Evolutionary conservation across 2,797 vertebrate genomes (phyloP).

Genomic region (Coccyzus lansbergi): DNA sequence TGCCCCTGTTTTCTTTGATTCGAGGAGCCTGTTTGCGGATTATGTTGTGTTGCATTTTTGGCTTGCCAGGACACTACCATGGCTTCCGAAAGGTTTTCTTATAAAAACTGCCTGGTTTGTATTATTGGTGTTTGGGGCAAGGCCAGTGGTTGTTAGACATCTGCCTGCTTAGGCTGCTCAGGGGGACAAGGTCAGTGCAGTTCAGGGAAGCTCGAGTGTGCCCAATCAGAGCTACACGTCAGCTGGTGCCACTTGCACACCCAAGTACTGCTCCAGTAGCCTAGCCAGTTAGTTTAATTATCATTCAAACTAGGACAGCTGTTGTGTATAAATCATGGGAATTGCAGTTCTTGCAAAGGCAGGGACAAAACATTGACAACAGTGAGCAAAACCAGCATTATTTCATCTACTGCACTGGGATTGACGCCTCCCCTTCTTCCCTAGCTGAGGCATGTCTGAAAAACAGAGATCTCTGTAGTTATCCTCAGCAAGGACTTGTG

Average conservation of each 20-base stretch:
- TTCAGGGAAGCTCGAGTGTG: not conserved
- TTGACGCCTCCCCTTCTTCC: not conserved
- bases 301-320: not conserved
- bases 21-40: conserved; percentile 56
- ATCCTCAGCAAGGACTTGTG: not conserved
- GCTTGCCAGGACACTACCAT: conserved; percentile 49
- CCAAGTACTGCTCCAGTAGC: not conserved
- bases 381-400: not conserved
- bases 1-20: conserved; percentile 59
- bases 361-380: not conserved
- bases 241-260: not conserved
- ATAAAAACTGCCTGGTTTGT: conserved; percentile 37
- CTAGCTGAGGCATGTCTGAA: not conserved
- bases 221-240: not conserved
- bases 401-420: not conserved
- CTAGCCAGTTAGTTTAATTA: not conserved
- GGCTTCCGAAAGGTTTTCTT: conserved; percentile 66
- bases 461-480: not conserved
- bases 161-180: conserved; percentile 63
- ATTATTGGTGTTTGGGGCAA: conserved; percentile 62
- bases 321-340: not conserved
- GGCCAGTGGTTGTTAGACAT: conserved; percentile 70
- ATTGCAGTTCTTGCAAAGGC: not conserved
- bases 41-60: conserved; percentile 50
- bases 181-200: not conserved